A percentile compares a stretch with the other conserved stretches of the same genome.
phyloP scores from a whole-genome alignment of 2,888 invertebrate genomes.

The Camponotus fellah region DNA sequence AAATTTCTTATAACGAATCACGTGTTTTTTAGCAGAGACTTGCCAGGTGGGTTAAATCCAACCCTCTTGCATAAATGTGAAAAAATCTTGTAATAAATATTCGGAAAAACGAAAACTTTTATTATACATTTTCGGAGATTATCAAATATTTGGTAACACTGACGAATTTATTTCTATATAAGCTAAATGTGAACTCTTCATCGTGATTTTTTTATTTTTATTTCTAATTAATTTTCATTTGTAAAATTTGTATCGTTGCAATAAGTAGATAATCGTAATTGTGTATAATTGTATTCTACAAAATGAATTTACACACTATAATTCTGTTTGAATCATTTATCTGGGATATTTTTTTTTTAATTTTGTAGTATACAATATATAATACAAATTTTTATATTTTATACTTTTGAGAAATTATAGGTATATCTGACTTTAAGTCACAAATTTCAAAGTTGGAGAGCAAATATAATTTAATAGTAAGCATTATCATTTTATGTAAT shows the following conservation, averaged over 20 bases:
- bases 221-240: constrained; percentile 44
- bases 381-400: constrained; percentile 13
- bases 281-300: constrained; percentile 59
- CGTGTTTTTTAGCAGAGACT: constrained; percentile 64
- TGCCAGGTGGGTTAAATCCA: constrained; percentile 76
- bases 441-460: constrained; percentile 19
- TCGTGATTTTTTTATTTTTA: constrained; percentile 44
- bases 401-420: constrained; percentile 17
- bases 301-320: constrained; percentile 27
- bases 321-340: constrained; percentile 11
- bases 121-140: constrained; percentile 42
- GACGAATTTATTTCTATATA: constrained; percentile 50
- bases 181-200: constrained; percentile 66
- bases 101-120: constrained; percentile 42
- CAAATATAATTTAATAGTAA: neutral
- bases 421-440: constrained; percentile 62
- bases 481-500: constrained; percentile 1
- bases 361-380: neutral
- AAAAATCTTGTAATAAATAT: constrained; percentile 63
- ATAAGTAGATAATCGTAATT: constrained; percentile 38
- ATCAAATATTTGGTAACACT: constrained; percentile 35
- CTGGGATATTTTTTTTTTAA: neutral
- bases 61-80: constrained; percentile 71
- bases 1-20: constrained; percentile 66
- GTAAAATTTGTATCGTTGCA: constrained; percentile 32